Evolutionary conservation across 1,140 invertebrate species (phyloP).

Genomic region (Pseudomyrmex gracilis): DNA sequence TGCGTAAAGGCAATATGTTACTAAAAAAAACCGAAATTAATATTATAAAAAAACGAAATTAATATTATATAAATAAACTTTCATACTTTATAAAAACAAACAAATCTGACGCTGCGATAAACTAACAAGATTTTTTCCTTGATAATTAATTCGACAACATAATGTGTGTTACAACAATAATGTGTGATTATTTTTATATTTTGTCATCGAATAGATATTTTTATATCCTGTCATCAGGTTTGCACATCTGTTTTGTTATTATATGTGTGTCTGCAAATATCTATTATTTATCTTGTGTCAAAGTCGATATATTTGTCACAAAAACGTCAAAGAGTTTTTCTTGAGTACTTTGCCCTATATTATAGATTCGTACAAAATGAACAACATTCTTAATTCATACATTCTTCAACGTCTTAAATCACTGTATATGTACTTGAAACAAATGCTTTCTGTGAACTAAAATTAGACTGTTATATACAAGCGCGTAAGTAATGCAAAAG

Average conservation of each 20-base stretch:
- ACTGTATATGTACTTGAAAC: slow-evolving; percentile 15
- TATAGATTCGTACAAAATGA: slow-evolving; percentile 3
- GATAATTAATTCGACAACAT: slow-evolving; percentile 3
- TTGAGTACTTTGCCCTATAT: slow-evolving; percentile 34
- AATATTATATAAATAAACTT: slow-evolving; percentile 12
- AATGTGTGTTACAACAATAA: not conserved
- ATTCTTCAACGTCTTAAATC: not conserved
- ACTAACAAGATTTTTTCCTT: not conserved
- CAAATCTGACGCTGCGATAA: not conserved
- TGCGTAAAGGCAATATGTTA: not conserved
- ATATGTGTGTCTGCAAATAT: too few species aligned
- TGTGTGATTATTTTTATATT: not conserved
- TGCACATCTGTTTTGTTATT: not conserved
- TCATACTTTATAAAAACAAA: slow-evolving; percentile 40
- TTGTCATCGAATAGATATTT: not conserved
- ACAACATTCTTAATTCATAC: slow-evolving; percentile 5
- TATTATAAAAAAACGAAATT: not conserved
- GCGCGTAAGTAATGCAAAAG: not conserved
- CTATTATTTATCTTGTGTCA: not conserved
- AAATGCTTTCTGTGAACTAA: slow-evolving; percentile 33
- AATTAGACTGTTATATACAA: slow-evolving; percentile 13
- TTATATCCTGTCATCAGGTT: not conserved
- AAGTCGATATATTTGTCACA: slow-evolving; percentile 20
- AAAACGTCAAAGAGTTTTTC: slow-evolving; percentile 35
- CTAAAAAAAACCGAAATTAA: not conserved